phyloP scores from a whole-genome alignment of 2,797 vertebrate genomes.

The Poliocrania exsul region DNA sequence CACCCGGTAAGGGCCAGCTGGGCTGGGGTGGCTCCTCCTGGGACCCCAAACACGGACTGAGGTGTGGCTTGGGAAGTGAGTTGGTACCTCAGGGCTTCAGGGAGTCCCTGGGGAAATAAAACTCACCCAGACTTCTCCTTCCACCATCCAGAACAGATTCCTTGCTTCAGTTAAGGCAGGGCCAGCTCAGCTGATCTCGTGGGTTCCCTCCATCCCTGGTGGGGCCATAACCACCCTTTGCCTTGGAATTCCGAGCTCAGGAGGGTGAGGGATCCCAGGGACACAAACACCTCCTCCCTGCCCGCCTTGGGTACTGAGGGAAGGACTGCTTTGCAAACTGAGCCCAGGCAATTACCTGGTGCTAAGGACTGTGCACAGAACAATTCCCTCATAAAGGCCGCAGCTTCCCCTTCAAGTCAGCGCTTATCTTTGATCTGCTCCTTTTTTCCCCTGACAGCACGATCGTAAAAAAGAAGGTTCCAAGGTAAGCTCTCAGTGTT shows the following conservation, averaged over 20 bases:
- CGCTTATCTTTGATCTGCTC: background rate
- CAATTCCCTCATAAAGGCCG: background rate
- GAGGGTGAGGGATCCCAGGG: background rate
- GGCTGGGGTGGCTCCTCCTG: background rate
- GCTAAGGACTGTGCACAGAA: background rate
- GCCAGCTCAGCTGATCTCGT: background rate
- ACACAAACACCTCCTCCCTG: background rate
- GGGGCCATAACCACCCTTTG: background rate
- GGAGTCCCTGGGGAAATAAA: background rate
- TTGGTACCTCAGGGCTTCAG: background rate
- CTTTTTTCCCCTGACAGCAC: constrained; percentile 37
- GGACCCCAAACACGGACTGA: background rate
- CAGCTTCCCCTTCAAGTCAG: background rate
- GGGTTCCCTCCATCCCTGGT: background rate
- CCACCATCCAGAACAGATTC: background rate
- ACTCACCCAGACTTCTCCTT: background rate
- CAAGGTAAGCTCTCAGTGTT: constrained; percentile 72
- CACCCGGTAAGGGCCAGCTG: constrained; percentile 82
- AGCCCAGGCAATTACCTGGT: background rate
- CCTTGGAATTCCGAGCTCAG: background rate
- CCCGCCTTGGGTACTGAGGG: background rate
- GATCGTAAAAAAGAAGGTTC: constrained; percentile 69
- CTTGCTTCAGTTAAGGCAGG: background rate
- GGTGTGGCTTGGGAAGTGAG: background rate
- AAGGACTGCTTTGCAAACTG: background rate